Evolutionary conservation across 2,113 vertebrate genomes (phyloP), one percentile per base, ranked within the genome.

Genomic region (Lophius piscatorius): DNA sequence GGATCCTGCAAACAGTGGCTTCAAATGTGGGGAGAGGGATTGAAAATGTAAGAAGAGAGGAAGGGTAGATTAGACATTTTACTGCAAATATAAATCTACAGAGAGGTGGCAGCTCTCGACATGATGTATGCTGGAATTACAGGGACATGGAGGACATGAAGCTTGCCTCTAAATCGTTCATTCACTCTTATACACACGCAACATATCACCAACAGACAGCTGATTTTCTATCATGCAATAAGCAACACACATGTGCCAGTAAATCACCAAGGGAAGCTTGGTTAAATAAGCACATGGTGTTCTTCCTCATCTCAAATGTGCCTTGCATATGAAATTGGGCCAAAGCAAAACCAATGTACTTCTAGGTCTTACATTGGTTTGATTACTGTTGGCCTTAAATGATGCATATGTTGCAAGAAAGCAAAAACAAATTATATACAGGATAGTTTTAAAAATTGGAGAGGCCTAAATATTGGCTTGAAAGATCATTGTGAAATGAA

Each of bases 101-200:
- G 48, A 40, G 49, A 29, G 2, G 26, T n/a, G n/a, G 18, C 34
- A 42, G 58, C 67, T 64, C 50, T 51, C 58, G 44, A 38, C 20
- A 42, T 73, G 50, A 81, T 74, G 39, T 70, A 74, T 65, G 56
- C 23, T 58, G 29, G 38, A 41, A 70, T 77, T 70, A 66, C 46
- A 62, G 20, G 23, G 66, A 55, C 67, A 51, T 60, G 39, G 26
- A 9, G 5, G 26, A 28, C 48, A 12, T 42, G 28, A 65, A 55
- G 28, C 48, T 50, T 7, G 1, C 42, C 57, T n/a, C n/a, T n/a
- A n/a, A n/a, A n/a, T n/a, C 31, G n/a, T 5, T 3, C 60, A 23
- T 1, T 3, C n/a, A 33, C 51, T 5, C 26, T 3, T 11, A 12
- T 40, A 23, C 29, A 6, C 46, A 24, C 22, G n/a, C n/a, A n/a